Percentiles rank a stretch among this genome's conserved stretches.
Conservation (phyloP, 2,797 vertebrate genomes). For the Hipposideros larvatus region DNA sequence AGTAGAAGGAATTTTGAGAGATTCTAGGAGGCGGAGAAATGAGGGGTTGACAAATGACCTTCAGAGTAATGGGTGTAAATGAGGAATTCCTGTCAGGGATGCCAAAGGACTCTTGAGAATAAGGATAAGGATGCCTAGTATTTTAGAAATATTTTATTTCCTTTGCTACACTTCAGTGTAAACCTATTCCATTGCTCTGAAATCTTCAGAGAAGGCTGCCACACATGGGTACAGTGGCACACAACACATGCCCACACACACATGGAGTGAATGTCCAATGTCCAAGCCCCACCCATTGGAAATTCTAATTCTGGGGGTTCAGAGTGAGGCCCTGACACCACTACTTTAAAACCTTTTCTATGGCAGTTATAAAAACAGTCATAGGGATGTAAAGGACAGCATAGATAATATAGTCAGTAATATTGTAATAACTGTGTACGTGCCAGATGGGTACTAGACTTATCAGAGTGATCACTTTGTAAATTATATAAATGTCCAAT, state of each 20-base stretch:
- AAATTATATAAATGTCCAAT: too few species aligned
- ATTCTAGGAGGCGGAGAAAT: neutral
- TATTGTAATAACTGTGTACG: too few species aligned
- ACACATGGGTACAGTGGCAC: neutral
- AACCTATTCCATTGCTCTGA: neutral
- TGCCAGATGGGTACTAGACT: too few species aligned
- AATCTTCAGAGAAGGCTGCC: neutral
- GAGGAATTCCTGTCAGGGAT: neutral
- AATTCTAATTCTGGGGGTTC: neutral
- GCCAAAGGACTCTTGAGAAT: neutral
- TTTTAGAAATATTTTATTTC: neutral
- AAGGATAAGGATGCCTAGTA: neutral
- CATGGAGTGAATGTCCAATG: neutral
- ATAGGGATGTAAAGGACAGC: too few species aligned
- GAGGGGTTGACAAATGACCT: neutral
- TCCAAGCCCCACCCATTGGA: neutral
- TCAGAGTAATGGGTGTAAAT: neutral
- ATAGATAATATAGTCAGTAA: too few species aligned
- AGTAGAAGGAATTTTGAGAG: slow-evolving; percentile 25
- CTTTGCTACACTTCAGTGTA: neutral
- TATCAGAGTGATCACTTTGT: too few species aligned
- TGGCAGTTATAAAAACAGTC: too few species aligned
- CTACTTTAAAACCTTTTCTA: too few species aligned
- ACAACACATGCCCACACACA: too few species aligned
- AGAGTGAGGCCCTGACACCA: neutral